A percentile compares a stretch with the other conserved stretches of the same genome.
Conservation (phyloP, 1,140 invertebrate genomes). For the Tyrophagus putrescentiae region DNA sequence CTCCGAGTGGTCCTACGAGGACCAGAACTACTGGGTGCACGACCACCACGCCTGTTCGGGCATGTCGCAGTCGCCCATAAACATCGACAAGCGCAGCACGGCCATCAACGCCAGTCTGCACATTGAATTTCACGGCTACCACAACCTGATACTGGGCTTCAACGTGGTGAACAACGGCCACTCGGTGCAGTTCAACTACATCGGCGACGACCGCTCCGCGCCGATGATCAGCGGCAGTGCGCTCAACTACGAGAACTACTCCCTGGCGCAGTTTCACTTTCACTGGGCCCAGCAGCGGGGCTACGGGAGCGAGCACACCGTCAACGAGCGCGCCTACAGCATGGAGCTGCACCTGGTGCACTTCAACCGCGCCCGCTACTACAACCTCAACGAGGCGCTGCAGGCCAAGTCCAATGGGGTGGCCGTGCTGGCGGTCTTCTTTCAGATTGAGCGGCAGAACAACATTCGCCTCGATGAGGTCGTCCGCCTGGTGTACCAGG, state of each 20-base stretch:
- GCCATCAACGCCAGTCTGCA: constrained; percentile 20
- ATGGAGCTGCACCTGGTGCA: constrained; percentile 50
- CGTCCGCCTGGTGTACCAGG: constrained; percentile 33
- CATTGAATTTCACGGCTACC: constrained; percentile 29
- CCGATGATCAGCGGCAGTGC: constrained; percentile 34
- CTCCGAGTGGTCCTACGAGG: constrained; percentile 35
- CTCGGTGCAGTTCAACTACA: constrained; percentile 35
- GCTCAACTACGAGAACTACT: constrained; percentile 35
- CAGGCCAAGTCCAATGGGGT: constrained; percentile 40
- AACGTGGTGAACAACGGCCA: constrained; percentile 33
- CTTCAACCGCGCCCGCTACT: constrained; percentile 41
- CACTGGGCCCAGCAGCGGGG: constrained; percentile 35
- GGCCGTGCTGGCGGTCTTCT: constrained; percentile 51
- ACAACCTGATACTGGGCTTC: constrained; percentile 24
- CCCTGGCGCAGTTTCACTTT: constrained; percentile 36
- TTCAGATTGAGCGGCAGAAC: constrained; percentile 36
- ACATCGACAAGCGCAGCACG: constrained; percentile 39
- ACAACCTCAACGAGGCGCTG: constrained; percentile 40
- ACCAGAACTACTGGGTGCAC: constrained; percentile 52
- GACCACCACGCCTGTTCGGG: constrained; percentile 50
- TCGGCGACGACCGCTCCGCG: constrained; percentile 34
- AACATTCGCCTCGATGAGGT: constrained; percentile 49
- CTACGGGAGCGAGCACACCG: constrained; percentile 32
- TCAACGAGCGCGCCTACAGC: constrained; percentile 21
- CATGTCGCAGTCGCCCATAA: constrained; percentile 65